A percentile compares a stretch with the other conserved stretches of the same genome.
phyloP scores from a whole-genome alignment of 2,888 invertebrate species.

The Nemapogon koenigi region DNA sequence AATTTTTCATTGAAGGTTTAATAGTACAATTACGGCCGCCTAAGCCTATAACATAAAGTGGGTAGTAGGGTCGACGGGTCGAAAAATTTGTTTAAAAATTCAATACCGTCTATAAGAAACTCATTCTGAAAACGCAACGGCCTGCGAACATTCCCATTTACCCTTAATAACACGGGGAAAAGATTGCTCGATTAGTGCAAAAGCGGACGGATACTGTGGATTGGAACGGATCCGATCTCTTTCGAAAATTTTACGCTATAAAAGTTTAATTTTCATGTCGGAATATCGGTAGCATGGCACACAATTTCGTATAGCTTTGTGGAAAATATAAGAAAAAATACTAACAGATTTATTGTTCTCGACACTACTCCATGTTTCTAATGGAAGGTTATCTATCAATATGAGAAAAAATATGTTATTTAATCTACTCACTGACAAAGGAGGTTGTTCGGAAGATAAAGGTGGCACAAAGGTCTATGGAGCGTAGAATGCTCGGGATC shows the following conservation, averaged over 20 bases:
- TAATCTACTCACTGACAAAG: too few species aligned
- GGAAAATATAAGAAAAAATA: too few species aligned
- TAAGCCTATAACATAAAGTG: slow-evolving; percentile 50
- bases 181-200: slow-evolving; percentile 57
- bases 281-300: too few species aligned
- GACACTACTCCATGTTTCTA: too few species aligned
- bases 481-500: too few species aligned
- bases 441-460: too few species aligned
- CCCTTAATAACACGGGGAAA: slow-evolving; percentile 54
- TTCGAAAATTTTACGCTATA: slow-evolving; percentile 23
- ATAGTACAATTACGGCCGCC: slow-evolving; percentile 45
- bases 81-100: slow-evolving; percentile 61
- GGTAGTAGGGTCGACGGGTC: slow-evolving; percentile 35
- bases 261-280: too few species aligned
- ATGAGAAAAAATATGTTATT: too few species aligned
- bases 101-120: slow-evolving; percentile 57
- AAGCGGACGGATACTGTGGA: slow-evolving; percentile 36
- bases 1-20: slow-evolving; percentile 41
- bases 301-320: too few species aligned
- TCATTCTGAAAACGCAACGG: slow-evolving; percentile 54
- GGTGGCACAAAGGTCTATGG: too few species aligned
- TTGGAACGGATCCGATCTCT: slow-evolving; percentile 28
- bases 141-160: slow-evolving; percentile 57
- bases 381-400: too few species aligned
- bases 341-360: too few species aligned